Conservation (phyloP, 2,888 invertebrate species). For the Cetonia aurata region DNA sequence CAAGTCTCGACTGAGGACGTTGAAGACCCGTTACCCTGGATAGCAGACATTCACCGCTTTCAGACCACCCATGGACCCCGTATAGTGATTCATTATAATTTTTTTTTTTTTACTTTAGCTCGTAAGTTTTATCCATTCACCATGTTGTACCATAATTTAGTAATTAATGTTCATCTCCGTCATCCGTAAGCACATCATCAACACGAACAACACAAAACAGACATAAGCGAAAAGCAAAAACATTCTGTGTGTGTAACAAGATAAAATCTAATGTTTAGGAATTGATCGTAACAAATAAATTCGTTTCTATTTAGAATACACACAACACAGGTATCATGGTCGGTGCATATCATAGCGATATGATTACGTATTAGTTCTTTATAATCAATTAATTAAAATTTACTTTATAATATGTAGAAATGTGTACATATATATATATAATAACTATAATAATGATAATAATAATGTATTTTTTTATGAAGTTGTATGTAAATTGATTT, state of each 20-base stretch:
- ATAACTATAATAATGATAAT: slow-evolving; percentile 24
- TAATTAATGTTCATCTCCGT: too few species aligned
- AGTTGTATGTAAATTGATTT: slow-evolving; percentile 43
- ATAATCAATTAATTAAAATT: slow-evolving; percentile 11
- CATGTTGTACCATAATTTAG: background rate
- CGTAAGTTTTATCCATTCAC: slow-evolving; percentile 8
- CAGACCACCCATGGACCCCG: slow-evolving; percentile 47
- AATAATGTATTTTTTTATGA: slow-evolving; percentile 50
- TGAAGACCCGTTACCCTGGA: slow-evolving; percentile 59
- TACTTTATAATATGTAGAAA: slow-evolving; percentile 45
- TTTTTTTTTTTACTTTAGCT: slow-evolving; percentile 6
- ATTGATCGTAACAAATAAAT: slow-evolving; percentile 28
- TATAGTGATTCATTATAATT: slow-evolving; percentile 18
- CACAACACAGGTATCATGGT: slow-evolving; percentile 42
- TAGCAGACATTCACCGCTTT: slow-evolving; percentile 56
- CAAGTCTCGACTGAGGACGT: slow-evolving; percentile 27
- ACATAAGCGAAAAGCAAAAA: too few species aligned
- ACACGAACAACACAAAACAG: too few species aligned
- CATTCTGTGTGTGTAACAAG: too few species aligned
- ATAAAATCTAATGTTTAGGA: slow-evolving; percentile 24
- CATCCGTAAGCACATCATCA: too few species aligned
- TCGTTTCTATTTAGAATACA: slow-evolving; percentile 12
- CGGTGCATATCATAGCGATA: slow-evolving; percentile 45
- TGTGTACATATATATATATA: slow-evolving; percentile 49
- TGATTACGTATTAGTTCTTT: slow-evolving; percentile 32